Base-by-base conservation (phyloP, 1,140 invertebrate genomes). In the Drosophila nebulosa region DNA sequence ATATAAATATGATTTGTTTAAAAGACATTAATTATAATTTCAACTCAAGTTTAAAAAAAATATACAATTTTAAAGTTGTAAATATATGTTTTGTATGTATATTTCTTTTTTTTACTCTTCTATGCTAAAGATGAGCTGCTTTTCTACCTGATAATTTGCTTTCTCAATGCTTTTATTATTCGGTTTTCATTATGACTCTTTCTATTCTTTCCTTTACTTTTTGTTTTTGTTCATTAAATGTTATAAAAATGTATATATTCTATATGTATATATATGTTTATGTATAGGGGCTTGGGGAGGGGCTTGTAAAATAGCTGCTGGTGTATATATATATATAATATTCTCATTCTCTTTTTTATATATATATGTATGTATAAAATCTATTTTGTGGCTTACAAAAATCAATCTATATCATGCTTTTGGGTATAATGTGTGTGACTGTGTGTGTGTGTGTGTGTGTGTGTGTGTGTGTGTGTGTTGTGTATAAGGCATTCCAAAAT, bases 61-160 rank as follows among this genome's bases (percentile, higher is more conserved):
- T 76, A 86, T 80, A 78, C 66, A 78, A 53, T 53, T 80, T 76
- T 67, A 78, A 85, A 78, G 12, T 55, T 86, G 69, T 86, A 69
- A 80, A 77, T 86, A 68, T 80, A 59, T 74, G 14, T 52, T 64
- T 26, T 26, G 21, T 59, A 16, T 35, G 12, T 66, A 26, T 55
- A n/a, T 57, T 66, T 35, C 52, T 53, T 22, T 26, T 68, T 10
- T 14, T 10, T 32, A n/a, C 26, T 64, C 30, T 59, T 27, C 42
- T 39, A 21, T 26, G 21, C 22, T 32, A 53, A 30, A 27, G 46
- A 73, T 73, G 70, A 73, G 69, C 69, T 73, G 52, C 7, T 30
- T 30, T 26, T 73, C 64, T 58, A 46, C 26, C 63, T 46, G 63
- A 64, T 55, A 50, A 21, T 66, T 61, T 74, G 53, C 70, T 74